Evolutionary conservation across 2,888 invertebrate genomes (phyloP), one percentile per base, ranked within the genome.

Genomic region (Chrysodeixis includens): DNA sequence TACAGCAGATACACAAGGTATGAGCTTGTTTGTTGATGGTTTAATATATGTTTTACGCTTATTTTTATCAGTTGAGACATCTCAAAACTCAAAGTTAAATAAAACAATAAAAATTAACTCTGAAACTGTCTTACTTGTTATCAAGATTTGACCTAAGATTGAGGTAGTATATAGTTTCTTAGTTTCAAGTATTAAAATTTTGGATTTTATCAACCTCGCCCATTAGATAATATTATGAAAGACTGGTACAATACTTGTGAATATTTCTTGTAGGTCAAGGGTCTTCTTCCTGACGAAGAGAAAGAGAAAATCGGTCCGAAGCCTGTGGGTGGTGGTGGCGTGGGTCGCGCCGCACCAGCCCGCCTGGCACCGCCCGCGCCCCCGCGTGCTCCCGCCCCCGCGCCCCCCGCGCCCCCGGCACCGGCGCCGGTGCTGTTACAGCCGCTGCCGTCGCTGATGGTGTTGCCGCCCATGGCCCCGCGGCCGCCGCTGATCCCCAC

Each of bases 281-380:
- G 99, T 2, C 95, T 99, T 6, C 93, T 99, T 71, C 98, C 98
- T 0, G 99, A 99, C 87, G 99, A 99, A 88, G 99, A 99, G 88
- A 99, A 99, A 85, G 99, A 99, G 87, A 99, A 99, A 92, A 99
- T 99, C 81, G 99, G 99, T 0, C 99, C 99, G 0, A 98, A 97
- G 92, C 98, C 98, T 1, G 97, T 97, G 61, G 63, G 85, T 0
- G 90, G 65, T 82, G 88, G 64, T 55, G 79, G 65, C 63, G 56
- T 10, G 82, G 66, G 79, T 49, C 81, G 81, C 55, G 71, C 76
- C 12, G 68, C 76, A 61, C 71, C 78, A 44, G 66, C 70, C 32
- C 82, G 70, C 54, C 22, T 59, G 57, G 87, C 92, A 18, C 89
- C 79, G 26, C 82, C 74, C 56, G 71, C 61, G 10, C 78, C 66